Percentiles rank a stretch among this genome's conserved stretches.
phyloP scores from a whole-genome alignment of 2,888 invertebrate genomes.

The Tholera decimalis region DNA sequence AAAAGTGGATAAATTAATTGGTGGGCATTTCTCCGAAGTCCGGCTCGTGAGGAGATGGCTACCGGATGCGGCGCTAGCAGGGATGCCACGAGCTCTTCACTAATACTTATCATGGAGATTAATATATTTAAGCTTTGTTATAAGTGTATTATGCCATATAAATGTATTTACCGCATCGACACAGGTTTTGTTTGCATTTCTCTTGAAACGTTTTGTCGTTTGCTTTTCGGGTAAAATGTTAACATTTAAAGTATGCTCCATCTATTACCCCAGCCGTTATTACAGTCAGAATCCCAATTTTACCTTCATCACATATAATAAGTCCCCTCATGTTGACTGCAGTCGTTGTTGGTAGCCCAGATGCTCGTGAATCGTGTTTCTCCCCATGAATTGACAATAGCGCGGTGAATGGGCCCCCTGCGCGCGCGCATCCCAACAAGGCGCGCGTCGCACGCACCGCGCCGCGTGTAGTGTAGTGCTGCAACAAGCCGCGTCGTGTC shows the following conservation, averaged over 20 bases:
- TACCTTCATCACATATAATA: background rate
- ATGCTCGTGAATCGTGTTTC: conserved; percentile 72
- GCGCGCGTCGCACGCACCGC: conserved; percentile 66
- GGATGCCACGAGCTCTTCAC: conserved; percentile 53
- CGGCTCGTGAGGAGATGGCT: conserved; percentile 59
- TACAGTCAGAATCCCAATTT: background rate
- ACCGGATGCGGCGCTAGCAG: conserved; percentile 62
- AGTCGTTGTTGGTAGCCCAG: conserved; percentile 65
- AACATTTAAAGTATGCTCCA: background rate
- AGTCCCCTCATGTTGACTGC: background rate
- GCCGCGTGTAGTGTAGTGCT: conserved; percentile 34
- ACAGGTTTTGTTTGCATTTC: background rate
- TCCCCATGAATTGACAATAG: conserved; percentile 83
- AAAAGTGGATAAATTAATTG: conserved; percentile 84
- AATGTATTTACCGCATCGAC: background rate
- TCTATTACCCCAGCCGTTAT: background rate
- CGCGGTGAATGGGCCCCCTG: conserved; percentile 84
- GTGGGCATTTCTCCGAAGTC: conserved; percentile 76
- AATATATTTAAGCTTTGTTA: conserved; percentile 25
- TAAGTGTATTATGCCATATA: background rate
- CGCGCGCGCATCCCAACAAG: conserved; percentile 73
- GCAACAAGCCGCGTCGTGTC: conserved; percentile 69
- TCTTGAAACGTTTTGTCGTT: background rate
- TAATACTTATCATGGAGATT: conserved; percentile 15
- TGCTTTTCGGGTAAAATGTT: background rate